Evolutionary conservation across 1,140 invertebrate species (phyloP).

Genomic region (Bombus fervidus): DNA sequence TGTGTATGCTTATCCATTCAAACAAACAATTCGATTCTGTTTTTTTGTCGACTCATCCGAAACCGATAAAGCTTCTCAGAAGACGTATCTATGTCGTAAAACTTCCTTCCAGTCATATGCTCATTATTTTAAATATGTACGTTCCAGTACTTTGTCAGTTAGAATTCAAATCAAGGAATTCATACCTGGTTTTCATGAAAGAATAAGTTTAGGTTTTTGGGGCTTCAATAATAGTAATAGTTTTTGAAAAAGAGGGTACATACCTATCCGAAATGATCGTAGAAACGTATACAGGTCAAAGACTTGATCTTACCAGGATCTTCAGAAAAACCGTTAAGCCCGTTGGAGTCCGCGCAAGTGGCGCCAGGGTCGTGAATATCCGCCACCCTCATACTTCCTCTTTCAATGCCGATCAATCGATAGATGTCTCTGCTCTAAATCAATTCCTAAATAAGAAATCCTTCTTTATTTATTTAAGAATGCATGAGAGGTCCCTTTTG

Average conservation of each 20-base stretch:
- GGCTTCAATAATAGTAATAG: neutral
- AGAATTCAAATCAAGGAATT: neutral
- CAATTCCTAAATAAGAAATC: neutral
- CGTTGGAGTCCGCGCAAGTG: conserved; percentile 3
- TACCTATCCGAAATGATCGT: neutral
- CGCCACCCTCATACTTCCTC: conserved; percentile 17
- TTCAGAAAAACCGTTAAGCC: conserved; percentile 49
- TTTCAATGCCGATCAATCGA: neutral
- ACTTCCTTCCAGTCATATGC: too few relatives aligned
- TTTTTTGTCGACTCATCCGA: neutral
- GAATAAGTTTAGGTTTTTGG: neutral
- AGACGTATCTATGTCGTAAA: neutral
- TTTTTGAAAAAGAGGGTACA: neutral
- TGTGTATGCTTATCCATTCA: too few relatives aligned
- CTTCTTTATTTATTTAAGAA: neutral
- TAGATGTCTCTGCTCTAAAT: neutral
- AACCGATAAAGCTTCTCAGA: conserved; percentile 5
- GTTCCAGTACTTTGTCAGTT: neutral
- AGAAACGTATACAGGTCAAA: conserved; percentile 36
- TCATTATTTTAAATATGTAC: neutral
- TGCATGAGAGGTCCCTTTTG: neutral
- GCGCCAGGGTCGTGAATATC: conserved; percentile 8
- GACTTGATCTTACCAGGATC: conserved; percentile 30
- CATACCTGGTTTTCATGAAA: neutral
- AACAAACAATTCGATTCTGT: neutral